These are phyloP conservation scores for Battus philenor DNA, from an alignment of 1,140 invertebrate genomes.

Conservation along the genomic window DNA sequence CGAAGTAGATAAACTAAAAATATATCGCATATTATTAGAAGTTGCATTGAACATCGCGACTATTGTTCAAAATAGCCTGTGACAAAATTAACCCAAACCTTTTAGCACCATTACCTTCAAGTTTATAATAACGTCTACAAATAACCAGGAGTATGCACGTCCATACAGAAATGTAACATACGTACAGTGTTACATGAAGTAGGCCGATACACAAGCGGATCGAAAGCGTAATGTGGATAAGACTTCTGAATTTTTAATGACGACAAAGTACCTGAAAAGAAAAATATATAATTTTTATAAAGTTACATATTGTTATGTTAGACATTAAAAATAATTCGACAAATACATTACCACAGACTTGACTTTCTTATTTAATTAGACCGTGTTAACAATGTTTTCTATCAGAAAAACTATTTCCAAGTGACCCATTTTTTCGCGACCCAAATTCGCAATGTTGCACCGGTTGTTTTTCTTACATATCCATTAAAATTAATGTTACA, in stretches of 20 bases:
- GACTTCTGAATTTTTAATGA: neutral
- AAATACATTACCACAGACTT: too few relatives aligned
- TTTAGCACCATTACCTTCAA: conserved; percentile 63
- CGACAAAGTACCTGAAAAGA: conserved; percentile 9
- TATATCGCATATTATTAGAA: conserved; percentile 33
- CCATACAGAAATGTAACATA: conserved; percentile 44
- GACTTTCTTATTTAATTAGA: conserved; percentile 67
- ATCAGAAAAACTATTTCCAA: conserved; percentile 57
- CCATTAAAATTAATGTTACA: conserved; percentile 64
- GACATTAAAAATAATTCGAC: too few relatives aligned
- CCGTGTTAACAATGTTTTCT: conserved; percentile 55
- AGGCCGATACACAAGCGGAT: neutral
- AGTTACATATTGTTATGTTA: too few relatives aligned
- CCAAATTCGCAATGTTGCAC: conserved; percentile 61
- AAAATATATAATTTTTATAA: conserved; percentile 10
- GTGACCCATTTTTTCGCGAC: conserved; percentile 64
- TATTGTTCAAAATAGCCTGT: conserved; percentile 54
- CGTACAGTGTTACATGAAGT: conserved; percentile 15
- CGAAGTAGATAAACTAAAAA: conserved; percentile 5
- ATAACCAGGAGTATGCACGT: conserved; percentile 43
- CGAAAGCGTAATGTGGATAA: conserved; percentile 3
- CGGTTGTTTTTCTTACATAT: conserved; percentile 45
- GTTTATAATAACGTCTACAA: conserved; percentile 54
- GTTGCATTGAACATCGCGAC: conserved; percentile 49
- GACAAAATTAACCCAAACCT: conserved; percentile 57